Percentiles rank a stretch among this genome's conserved stretches.
Conservation (phyloP, 2,113 vertebrate species). For the Spea multiplicata region DNA sequence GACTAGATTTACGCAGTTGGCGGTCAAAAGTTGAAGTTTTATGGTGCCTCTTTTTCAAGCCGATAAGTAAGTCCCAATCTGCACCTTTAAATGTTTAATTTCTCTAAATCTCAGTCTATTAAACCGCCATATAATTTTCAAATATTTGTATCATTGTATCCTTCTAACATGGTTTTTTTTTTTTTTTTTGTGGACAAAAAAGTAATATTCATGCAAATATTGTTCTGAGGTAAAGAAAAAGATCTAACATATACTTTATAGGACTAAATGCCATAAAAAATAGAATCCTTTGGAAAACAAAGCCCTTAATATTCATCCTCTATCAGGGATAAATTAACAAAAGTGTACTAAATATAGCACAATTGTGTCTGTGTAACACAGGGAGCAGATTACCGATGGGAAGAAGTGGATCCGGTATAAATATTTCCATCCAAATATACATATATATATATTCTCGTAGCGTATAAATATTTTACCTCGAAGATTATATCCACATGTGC, state of each 20-base stretch:
- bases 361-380: constrained; percentile 59
- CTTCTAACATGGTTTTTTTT: not conserved
- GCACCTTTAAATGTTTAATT: too few species aligned
- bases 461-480: constrained; percentile 81
- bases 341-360: constrained; percentile 62
- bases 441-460: constrained; percentile 72
- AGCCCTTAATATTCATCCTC: constrained; percentile 51
- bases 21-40: too few species aligned
- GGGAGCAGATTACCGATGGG: constrained; percentile 73
- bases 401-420: constrained; percentile 67
- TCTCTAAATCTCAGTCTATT: too few species aligned
- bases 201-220: constrained; percentile 19
- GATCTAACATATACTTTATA: constrained; percentile 58
- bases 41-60: too few species aligned
- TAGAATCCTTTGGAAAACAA: constrained; percentile 27
- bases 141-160: not conserved
- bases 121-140: too few species aligned
- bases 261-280: constrained; percentile 21
- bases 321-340: constrained; percentile 57
- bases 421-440: constrained; percentile 79
- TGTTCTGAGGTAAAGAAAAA: constrained; percentile 70
- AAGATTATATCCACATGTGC: constrained; percentile 76
- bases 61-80: too few species aligned
- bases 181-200: not conserved
- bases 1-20: too few species aligned